Evolutionary conservation across 2,113 vertebrate species (phyloP), one percentile per base, ranked within the genome.

Genomic region (Xyrauchen texanus): DNA sequence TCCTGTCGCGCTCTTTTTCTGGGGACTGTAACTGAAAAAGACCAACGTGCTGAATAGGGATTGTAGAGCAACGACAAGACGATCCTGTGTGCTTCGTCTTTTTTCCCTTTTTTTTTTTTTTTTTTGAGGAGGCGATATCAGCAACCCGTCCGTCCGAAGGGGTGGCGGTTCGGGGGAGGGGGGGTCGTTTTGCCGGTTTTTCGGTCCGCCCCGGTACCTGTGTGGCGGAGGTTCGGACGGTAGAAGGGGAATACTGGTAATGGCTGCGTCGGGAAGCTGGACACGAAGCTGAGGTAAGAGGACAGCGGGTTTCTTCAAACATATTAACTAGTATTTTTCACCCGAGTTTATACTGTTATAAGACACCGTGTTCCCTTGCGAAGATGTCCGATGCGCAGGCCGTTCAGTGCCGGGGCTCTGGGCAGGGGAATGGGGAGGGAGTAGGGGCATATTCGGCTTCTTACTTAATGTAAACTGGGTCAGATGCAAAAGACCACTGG

Each of bases 251-350:
- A 87, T 88, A 90, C 91, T 85, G 89, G 90, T 91, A 86, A 93
- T 93, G 93, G 91, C 93, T 92, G 91, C 90, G 91, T 80, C 89
- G 84, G 86, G 90, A 88, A 88, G 90, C 89, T 88, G 84, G 88
- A 90, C 87, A 86, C 90, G 87, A 91, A 86, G 85, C 88, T 93
- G 91, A 93, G 93, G 93, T 93, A 92, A 92, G 90, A 75, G 57
- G 10, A 72, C 69, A 55, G 69, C 21, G 58, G 69, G 53, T 67
- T 69, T n/a, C 16, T 61, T 77, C 42, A 44, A 42, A 11, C 51
- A 58, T 15, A 15, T 15, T 15, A 58, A 5, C 7, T 13, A 57
- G 4, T 13, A 13, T 57, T 57, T 11, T 4, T 6, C 13, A 11
- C 5, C 4, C 53, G 15, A 15, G 15, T 58, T 60, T 44, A 13